phyloP scores from a whole-genome alignment of 2,888 invertebrate genomes.

The Phyllotreta cruciferae region DNA sequence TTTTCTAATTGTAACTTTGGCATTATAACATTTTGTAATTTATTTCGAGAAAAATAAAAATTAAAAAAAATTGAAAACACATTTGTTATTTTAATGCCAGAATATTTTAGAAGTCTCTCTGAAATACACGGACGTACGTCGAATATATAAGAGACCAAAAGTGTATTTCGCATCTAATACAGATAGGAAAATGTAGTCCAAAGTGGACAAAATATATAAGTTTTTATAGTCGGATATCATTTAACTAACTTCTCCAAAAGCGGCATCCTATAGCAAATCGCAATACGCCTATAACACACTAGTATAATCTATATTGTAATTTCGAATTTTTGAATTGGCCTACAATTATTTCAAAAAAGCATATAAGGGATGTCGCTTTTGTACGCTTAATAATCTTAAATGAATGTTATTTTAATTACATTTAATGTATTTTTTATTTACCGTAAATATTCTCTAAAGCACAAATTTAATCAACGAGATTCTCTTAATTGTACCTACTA shows the following conservation, averaged over 20 bases:
- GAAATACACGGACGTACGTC: conserved; percentile 32
- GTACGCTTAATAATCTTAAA: neutral
- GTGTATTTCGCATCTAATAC: conserved; percentile 53
- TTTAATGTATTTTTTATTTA: conserved; percentile 9
- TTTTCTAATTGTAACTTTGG: conserved; percentile 47
- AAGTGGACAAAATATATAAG: conserved; percentile 55
- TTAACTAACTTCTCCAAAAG: conserved; percentile 32
- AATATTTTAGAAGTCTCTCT: conserved; percentile 38
- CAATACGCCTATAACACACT: neutral
- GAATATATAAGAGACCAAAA: conserved; percentile 33
- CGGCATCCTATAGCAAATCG: conserved; percentile 12
- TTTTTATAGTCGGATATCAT: conserved; percentile 36
- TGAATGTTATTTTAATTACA: conserved; percentile 12
- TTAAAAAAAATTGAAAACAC: conserved; percentile 37
- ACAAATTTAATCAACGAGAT: conserved; percentile 15
- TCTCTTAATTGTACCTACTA: neutral
- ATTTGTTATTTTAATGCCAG: conserved; percentile 44
- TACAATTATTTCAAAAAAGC: neutral
- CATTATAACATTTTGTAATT: conserved; percentile 51
- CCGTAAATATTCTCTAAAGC: conserved; percentile 10
- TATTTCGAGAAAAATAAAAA: conserved; percentile 53
- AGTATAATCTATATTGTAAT: neutral
- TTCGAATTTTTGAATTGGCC: conserved; percentile 9
- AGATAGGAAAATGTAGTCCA: conserved; percentile 61
- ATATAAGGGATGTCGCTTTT: conserved; percentile 9